These are phyloP conservation scores for Orcinus orca DNA, from an alignment of 2,113 vertebrate genomes.

Conservation along the genomic window DNA sequence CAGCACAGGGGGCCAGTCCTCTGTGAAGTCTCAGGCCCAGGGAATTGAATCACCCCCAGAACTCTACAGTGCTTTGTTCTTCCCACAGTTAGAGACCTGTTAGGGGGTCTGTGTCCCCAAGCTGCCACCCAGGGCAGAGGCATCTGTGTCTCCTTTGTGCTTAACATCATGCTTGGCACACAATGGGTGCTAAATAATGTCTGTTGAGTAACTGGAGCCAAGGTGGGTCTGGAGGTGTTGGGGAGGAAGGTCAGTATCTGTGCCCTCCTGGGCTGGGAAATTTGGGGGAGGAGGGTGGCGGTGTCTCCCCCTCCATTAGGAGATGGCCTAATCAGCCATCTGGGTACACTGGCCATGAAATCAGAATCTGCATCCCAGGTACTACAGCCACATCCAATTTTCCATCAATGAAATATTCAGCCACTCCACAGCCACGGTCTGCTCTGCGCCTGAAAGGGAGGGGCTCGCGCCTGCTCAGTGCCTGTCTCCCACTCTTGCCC, in stretches of 20 bases:
- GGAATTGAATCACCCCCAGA: not conserved
- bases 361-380: constrained; percentile 42
- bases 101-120: not conserved
- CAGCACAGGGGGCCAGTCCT: not conserved
- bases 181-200: not conserved
- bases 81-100: not conserved
- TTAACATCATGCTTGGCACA: not conserved
- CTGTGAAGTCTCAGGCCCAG: not conserved
- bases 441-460: not conserved
- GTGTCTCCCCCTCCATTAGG: not conserved
- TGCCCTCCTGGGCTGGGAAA: not conserved
- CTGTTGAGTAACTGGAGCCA: not conserved
- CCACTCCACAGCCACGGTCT: not conserved
- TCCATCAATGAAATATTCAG: constrained; percentile 74
- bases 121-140: not conserved
- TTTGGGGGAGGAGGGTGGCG: not conserved
- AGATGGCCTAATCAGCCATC: not conserved
- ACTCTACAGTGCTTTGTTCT: not conserved
- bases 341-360: constrained; percentile 46
- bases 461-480: not conserved
- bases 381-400: constrained; percentile 39
- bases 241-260: not conserved
- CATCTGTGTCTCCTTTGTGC: not conserved
- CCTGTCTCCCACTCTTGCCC: not conserved
- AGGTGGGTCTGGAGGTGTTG: not conserved